These are phyloP conservation scores for Mormyrus proboscirostris DNA, from an alignment of 2,797 vertebrate genomes.

Conservation along the genomic window DNA sequence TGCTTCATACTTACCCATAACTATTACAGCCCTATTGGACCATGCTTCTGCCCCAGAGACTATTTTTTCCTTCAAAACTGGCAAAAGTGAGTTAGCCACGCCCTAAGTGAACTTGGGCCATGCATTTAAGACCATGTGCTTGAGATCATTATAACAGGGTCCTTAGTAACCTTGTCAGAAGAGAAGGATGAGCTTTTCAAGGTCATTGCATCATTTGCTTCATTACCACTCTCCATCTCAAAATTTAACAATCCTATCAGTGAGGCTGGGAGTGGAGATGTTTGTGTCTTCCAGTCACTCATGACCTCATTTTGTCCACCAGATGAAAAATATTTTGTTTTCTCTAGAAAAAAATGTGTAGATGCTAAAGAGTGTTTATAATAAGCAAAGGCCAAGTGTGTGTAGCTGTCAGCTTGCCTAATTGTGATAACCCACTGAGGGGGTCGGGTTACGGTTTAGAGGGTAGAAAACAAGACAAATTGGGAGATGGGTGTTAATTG, in stretches of 20 bases:
- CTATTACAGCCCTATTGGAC: not conserved
- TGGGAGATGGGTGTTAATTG: slow-evolving; percentile 14
- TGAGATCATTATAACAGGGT: not conserved
- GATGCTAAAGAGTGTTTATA: not conserved
- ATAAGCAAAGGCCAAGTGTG: not conserved
- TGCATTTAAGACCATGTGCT: not conserved
- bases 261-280: not conserved
- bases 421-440: slow-evolving; percentile 10
- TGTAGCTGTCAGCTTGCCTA: slow-evolving; percentile 4
- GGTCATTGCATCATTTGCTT: not conserved
- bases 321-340: slow-evolving; percentile 5
- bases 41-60: not conserved
- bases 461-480: slow-evolving; percentile 14
- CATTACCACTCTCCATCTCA: not conserved
- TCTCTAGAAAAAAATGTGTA: not conserved
- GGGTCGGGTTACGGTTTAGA: not conserved
- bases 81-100: not conserved
- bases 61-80: not conserved
- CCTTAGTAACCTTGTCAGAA: slow-evolving; percentile 1
- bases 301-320: slow-evolving; percentile 6
- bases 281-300: not conserved
- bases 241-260: not conserved
- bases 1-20: not conserved
- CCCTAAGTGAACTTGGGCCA: not conserved
- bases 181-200: slow-evolving; percentile 3